phyloP scores from a whole-genome alignment of 2,113 vertebrate species.

The Pseudopodoces humilis region DNA sequence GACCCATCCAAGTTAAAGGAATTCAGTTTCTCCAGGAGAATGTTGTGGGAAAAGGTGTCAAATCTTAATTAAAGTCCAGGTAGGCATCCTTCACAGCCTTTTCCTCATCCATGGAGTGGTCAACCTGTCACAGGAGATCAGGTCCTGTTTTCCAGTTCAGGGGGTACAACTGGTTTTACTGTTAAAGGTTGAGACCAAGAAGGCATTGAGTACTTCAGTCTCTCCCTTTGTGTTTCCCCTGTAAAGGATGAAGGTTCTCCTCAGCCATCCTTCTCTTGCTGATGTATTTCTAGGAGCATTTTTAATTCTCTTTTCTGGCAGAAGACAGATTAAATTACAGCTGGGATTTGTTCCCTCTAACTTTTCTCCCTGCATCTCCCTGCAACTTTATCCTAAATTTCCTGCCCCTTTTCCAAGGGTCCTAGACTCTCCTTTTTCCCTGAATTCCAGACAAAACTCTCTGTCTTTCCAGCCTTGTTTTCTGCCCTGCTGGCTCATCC shows the following conservation, averaged over 20 bases:
- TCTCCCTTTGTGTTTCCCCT: background rate
- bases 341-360: background rate
- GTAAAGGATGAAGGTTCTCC: background rate
- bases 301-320: background rate
- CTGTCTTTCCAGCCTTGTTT: background rate
- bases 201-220: background rate
- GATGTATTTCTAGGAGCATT: background rate
- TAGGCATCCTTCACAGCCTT: background rate
- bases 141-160: background rate
- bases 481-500: background rate
- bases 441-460: background rate
- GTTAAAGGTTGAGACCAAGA: background rate
- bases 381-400: background rate
- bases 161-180: background rate
- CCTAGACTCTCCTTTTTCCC: background rate
- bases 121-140: background rate
- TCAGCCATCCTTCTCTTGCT: background rate
- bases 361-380: background rate
- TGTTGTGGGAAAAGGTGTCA: background rate
- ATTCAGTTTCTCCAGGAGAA: background rate
- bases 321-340: background rate
- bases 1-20: background rate
- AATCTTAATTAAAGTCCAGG: background rate
- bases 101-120: background rate
- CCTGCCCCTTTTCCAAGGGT: background rate